Evolutionary conservation across 2,888 invertebrate species (phyloP).

Genomic region (Oligia strigilis): DNA sequence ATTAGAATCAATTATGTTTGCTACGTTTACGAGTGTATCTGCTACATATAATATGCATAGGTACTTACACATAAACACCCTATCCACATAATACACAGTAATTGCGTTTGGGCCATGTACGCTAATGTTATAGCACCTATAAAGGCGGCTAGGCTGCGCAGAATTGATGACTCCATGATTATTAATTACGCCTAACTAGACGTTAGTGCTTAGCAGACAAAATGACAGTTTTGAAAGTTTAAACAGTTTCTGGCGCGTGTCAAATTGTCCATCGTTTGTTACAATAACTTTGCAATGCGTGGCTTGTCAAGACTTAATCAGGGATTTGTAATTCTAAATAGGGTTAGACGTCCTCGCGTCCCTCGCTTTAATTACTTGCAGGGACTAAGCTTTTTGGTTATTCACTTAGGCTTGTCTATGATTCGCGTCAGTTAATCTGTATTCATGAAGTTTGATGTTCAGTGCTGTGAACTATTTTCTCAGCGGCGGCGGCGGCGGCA

Average conservation of each 20-base stretch:
- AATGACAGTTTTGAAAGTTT: conserved; percentile 38
- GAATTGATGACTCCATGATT: conserved; percentile 42
- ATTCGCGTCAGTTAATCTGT: conserved; percentile 65
- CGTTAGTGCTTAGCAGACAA: conserved; percentile 19
- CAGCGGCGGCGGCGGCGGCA: conserved; percentile 23
- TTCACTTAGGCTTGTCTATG: conserved; percentile 64
- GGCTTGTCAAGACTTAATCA: conserved; percentile 72
- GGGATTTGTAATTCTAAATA: conserved; percentile 78
- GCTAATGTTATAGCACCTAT: conserved; percentile 40
- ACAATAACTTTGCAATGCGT: conserved; percentile 60
- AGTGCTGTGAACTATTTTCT: conserved; percentile 37
- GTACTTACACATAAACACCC: conserved; percentile 22
- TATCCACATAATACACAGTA: conserved; percentile 30
- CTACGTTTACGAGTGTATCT: conserved; percentile 23
- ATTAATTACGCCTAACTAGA: conserved; percentile 49
- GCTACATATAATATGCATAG: conserved; percentile 11
- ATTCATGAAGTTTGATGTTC: conserved; percentile 65
- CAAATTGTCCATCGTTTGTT: conserved; percentile 37
- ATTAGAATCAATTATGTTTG: conserved; percentile 29
- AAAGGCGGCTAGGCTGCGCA: conserved; percentile 22
- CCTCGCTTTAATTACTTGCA: conserved; percentile 57
- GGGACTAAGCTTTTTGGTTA: conserved; percentile 64
- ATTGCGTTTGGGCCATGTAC: conserved; percentile 36
- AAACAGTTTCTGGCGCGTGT: conserved; percentile 39
- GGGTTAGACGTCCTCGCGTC: conserved; percentile 55